Conservation (phyloP, 2,113 vertebrate genomes). For the Muntiacus reevesi region DNA sequence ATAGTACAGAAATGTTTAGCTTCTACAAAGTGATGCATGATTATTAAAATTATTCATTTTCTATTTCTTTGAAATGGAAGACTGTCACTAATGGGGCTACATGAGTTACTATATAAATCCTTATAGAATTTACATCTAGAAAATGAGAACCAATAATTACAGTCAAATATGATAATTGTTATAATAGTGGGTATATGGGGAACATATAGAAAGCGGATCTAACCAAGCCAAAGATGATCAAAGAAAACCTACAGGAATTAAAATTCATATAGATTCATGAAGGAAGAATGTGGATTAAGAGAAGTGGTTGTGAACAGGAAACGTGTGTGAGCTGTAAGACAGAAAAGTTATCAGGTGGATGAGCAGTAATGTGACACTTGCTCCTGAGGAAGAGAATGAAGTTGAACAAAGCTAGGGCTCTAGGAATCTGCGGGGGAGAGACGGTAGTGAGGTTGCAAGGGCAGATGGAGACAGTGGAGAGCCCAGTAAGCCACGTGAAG, state of each 20-base stretch:
- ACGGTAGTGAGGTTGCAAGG: background rate
- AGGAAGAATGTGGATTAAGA: background rate
- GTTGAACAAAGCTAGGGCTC: background rate
- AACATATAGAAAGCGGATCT: background rate
- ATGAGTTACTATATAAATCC: background rate
- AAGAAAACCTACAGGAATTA: background rate
- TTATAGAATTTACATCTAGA: background rate
- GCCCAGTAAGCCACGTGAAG: background rate
- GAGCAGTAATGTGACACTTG: accelerated
- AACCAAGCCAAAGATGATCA: background rate
- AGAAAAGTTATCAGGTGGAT: background rate
- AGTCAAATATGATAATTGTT: background rate
- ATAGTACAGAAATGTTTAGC: background rate
- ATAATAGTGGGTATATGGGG: background rate
- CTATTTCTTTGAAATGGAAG: background rate
- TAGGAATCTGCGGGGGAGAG: background rate
- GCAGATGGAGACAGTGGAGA: background rate
- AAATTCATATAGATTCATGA: background rate
- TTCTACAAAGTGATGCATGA: background rate
- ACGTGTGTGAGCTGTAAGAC: background rate
- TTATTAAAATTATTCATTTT: slow-evolving; percentile 2
- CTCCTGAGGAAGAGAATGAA: background rate
- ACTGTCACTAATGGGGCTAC: background rate
- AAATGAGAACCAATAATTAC: background rate
- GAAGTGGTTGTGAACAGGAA: background rate